phyloP scores from a whole-genome alignment of 2,113 vertebrate species.

The Datnioides undecimradiatus region DNA sequence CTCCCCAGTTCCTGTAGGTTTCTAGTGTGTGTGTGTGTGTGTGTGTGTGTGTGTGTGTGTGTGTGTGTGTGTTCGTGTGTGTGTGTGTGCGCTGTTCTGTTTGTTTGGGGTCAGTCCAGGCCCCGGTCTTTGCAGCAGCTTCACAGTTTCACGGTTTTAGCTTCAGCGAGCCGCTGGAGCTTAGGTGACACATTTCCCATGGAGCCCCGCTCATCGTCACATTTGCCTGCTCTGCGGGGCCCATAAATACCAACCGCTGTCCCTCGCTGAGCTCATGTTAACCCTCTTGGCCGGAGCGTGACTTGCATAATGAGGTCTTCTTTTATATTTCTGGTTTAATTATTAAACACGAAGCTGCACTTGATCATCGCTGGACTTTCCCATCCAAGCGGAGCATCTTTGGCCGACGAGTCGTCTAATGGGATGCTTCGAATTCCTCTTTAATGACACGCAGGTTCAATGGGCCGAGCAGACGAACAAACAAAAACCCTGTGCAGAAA shows the following conservation, averaged over 20 bases:
- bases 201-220: slow-evolving; percentile 36
- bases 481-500: neutral
- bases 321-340: neutral
- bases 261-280: slow-evolving; percentile 14
- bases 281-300: neutral
- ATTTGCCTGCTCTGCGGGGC: neutral
- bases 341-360: neutral
- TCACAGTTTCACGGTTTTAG: slow-evolving; percentile 17
- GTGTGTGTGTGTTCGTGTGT: too few relatives aligned
- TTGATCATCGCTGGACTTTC: slow-evolving; percentile 1
- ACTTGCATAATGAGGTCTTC: neutral
- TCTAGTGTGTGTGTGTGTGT: too few relatives aligned
- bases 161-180: slow-evolving; percentile 29
- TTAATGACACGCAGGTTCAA: slow-evolving; percentile 17
- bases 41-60: too few relatives aligned
- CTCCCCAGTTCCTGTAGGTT: slow-evolving; percentile 5
- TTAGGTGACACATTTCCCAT: slow-evolving; percentile 72
- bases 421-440: slow-evolving; percentile 63
- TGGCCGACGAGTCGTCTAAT: slow-evolving; percentile 16
- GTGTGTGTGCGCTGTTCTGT: slow-evolving; percentile 3
- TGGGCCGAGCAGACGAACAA: slow-evolving; percentile 9
- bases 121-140: neutral
- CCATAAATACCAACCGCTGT: slow-evolving; percentile 54
- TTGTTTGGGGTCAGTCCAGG: slow-evolving; percentile 26
- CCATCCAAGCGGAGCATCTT: neutral